phyloP scores from a whole-genome alignment of 2,113 vertebrate genomes.

The Gadus chalcogrammus region DNA sequence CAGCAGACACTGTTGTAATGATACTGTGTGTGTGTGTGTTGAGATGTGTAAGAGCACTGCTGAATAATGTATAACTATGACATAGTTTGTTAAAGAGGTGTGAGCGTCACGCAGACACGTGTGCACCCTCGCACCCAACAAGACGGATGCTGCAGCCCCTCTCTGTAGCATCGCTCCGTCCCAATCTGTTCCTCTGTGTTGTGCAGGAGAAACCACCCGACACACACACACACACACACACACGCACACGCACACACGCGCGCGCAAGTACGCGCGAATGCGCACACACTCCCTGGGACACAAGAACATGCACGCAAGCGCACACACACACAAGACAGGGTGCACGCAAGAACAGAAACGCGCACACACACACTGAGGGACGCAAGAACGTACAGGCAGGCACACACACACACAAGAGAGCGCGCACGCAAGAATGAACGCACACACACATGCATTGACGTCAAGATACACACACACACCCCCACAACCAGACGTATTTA shows the following conservation, averaged over 20 bases:
- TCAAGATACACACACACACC: constrained; percentile 6
- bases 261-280: constrained; percentile 19
- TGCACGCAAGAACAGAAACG: constrained; percentile 4
- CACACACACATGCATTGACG: constrained; percentile 6
- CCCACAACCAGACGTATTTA: background rate
- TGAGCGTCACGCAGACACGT: constrained; percentile 3
- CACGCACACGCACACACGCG: constrained; percentile 12
- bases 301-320: constrained; percentile 11
- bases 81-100: constrained; percentile 43
- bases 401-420: constrained; percentile 11
- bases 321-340: background rate
- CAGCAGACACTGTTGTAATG: constrained; percentile 43
- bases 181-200: too few species aligned
- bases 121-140: constrained; percentile 6
- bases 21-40: constrained; percentile 17
- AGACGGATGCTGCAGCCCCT: constrained; percentile 47
- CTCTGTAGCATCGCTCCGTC: constrained; percentile 22
- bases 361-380: constrained; percentile 13
- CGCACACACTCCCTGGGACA: constrained; percentile 18
- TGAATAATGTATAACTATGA: constrained; percentile 55
- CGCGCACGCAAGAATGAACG: background rate
- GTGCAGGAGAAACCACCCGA: constrained; percentile 29
- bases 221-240: constrained; percentile 10
- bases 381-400: constrained; percentile 9
- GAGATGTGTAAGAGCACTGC: constrained; percentile 34